phyloP scores from a whole-genome alignment of 2,797 vertebrate genomes.

The Platyrinchus mystaceus region DNA sequence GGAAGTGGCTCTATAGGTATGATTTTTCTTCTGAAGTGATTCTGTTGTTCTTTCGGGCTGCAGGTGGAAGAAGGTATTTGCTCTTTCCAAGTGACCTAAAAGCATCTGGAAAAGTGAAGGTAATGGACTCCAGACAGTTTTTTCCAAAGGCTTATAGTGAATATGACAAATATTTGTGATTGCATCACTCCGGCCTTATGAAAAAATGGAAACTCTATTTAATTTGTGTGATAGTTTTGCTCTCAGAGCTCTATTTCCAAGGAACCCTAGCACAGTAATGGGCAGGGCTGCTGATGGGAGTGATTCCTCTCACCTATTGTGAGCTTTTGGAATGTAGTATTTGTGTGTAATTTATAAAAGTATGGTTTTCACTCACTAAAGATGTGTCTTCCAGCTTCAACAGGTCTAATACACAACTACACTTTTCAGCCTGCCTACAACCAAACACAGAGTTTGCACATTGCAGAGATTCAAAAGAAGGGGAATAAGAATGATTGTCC shows the following conservation, averaged over 20 bases:
- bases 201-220: background rate
- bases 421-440: background rate
- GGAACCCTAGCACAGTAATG: background rate
- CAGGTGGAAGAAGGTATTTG: background rate
- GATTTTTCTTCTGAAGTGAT: fast-evolving
- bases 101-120: background rate
- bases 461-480: background rate
- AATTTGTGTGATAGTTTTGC: background rate
- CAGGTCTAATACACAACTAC: background rate
- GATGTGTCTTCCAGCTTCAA: background rate
- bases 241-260: background rate
- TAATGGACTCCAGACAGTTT: background rate
- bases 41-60: background rate
- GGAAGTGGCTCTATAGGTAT: background rate
- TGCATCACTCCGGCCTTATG: background rate
- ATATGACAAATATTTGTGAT: background rate
- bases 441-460: background rate
- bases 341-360: background rate
- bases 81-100: background rate
- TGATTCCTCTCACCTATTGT: fast-evolving
- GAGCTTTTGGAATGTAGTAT: background rate
- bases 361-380: fast-evolving
- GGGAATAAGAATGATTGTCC: background rate
- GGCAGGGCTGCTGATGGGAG: background rate
- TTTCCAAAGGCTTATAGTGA: background rate